phyloP scores from a whole-genome alignment of 2,888 invertebrate genomes.

The Callimorpha dominula region DNA sequence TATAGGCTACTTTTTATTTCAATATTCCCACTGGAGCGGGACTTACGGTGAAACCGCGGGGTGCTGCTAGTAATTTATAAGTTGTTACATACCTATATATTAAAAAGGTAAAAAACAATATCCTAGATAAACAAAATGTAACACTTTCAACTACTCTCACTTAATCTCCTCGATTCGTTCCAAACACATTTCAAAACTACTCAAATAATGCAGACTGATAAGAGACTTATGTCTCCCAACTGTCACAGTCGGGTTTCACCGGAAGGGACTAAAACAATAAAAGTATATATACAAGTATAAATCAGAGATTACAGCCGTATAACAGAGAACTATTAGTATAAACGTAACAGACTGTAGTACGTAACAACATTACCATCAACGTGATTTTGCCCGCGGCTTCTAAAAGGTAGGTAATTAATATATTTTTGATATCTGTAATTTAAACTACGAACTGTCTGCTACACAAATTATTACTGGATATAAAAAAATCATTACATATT shows the following conservation, averaged over 20 bases:
- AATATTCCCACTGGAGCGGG: too few relatives aligned
- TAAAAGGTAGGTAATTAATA: neutral
- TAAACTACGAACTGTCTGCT: too few relatives aligned
- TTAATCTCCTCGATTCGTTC: neutral
- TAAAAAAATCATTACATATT: too few relatives aligned
- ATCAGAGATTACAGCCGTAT: constrained; percentile 6
- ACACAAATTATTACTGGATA: too few relatives aligned
- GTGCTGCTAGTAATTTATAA: too few relatives aligned
- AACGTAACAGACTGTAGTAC: neutral
- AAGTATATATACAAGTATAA: neutral
- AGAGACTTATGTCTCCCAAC: constrained; percentile 26
- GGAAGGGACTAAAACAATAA: constrained; percentile 30
- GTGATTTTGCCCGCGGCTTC: neutral
- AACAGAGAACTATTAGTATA: neutral
- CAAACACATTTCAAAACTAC: neutral
- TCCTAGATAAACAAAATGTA: neutral
- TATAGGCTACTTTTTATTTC: too few relatives aligned
- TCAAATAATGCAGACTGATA: neutral
- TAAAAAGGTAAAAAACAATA: neutral
- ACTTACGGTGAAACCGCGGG: too few relatives aligned
- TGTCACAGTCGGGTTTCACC: constrained; percentile 24
- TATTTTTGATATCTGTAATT: too few relatives aligned
- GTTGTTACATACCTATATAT: neutral
- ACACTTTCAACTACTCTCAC: neutral
- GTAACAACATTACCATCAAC: neutral